Percentiles rank a stretch among this genome's conserved stretches.
These are phyloP conservation scores for Agrotis segetum DNA, from an alignment of 2,888 invertebrate genomes.

Conservation along the genomic window DNA sequence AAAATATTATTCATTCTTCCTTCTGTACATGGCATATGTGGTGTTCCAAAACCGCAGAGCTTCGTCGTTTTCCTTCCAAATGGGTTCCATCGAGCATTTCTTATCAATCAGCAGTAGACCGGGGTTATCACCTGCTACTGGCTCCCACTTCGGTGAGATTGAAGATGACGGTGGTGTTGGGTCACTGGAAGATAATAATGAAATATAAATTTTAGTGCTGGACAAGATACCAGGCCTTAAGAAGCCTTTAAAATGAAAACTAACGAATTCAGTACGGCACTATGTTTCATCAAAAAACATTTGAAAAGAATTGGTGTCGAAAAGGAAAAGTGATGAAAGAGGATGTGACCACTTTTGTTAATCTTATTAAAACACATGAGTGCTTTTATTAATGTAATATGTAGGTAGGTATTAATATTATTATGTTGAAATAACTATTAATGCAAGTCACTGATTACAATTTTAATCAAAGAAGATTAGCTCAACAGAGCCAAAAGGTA, in stretches of 20 bases:
- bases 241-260: neutral
- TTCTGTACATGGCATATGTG: slow-evolving; percentile 82
- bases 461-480: neutral
- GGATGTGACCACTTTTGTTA: neutral
- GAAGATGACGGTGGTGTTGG: slow-evolving; percentile 35
- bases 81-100: slow-evolving; percentile 18
- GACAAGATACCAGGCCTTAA: too few species aligned
- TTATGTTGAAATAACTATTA: neutral
- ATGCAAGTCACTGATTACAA: neutral
- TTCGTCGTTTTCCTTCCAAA: slow-evolving; percentile 58
- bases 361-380: neutral
- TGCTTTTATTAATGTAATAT: neutral
- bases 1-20: slow-evolving; percentile 63
- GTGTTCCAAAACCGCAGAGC: slow-evolving; percentile 79
- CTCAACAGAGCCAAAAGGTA: neutral
- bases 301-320: too few species aligned
- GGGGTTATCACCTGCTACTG: slow-evolving; percentile 18
- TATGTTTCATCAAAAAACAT: too few species aligned
- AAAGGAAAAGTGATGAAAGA: too few species aligned
- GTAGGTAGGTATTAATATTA: neutral
- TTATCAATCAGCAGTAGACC: slow-evolving; percentile 34
- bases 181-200: slow-evolving; percentile 13
- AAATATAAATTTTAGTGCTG: too few species aligned
- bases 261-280: neutral
- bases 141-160: slow-evolving; percentile 41